Evolutionary conservation across 2,888 invertebrate species (phyloP).

Genomic region (Drosophila pseudotalamancana): DNA sequence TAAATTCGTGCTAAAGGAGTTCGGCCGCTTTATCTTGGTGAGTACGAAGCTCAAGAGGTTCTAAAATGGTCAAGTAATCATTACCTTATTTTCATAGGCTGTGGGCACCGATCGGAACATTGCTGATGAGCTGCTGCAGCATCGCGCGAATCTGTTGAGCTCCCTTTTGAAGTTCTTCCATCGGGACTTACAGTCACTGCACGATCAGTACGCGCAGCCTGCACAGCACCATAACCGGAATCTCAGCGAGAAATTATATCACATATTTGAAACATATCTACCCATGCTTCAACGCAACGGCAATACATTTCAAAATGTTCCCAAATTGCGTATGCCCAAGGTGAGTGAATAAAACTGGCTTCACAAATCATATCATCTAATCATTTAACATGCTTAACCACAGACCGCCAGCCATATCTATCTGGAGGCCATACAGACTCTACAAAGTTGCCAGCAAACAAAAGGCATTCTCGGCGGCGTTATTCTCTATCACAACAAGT

Average conservation of each 20-base stretch:
- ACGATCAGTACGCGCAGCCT: slow-evolving; percentile 85
- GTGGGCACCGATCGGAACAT: slow-evolving; percentile 94
- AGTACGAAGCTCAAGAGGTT: slow-evolving; percentile 71
- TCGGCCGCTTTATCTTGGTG: slow-evolving; percentile 93
- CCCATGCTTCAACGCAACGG: slow-evolving; percentile 93
- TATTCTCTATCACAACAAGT: slow-evolving; percentile 95
- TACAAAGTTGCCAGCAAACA: slow-evolving; percentile 92
- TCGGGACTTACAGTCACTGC: slow-evolving; percentile 91
- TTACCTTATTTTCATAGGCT: slow-evolving; percentile 86
- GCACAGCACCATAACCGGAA: slow-evolving; percentile 82
- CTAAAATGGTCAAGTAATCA: neutral
- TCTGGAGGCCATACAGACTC: slow-evolving; percentile 93
- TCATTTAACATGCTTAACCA: neutral
- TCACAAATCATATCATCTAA: neutral
- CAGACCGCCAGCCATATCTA: slow-evolving; percentile 95
- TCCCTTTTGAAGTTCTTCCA: slow-evolving; percentile 93
- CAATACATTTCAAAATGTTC: slow-evolving; percentile 92
- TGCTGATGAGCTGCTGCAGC: slow-evolving; percentile 91
- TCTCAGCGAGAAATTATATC: slow-evolving; percentile 91
- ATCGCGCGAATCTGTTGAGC: slow-evolving; percentile 91
- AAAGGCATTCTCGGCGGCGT: slow-evolving; percentile 93
- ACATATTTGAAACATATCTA: slow-evolving; percentile 95
- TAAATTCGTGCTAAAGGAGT: slow-evolving; percentile 93
- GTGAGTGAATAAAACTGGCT: slow-evolving; percentile 83
- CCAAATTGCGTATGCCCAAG: slow-evolving; percentile 92